A percentile compares a stretch with the other conserved stretches of the same genome.
Evolutionary conservation across 2,113 vertebrate genomes (phyloP).

Genomic region (Eolophus roseicapilla): DNA sequence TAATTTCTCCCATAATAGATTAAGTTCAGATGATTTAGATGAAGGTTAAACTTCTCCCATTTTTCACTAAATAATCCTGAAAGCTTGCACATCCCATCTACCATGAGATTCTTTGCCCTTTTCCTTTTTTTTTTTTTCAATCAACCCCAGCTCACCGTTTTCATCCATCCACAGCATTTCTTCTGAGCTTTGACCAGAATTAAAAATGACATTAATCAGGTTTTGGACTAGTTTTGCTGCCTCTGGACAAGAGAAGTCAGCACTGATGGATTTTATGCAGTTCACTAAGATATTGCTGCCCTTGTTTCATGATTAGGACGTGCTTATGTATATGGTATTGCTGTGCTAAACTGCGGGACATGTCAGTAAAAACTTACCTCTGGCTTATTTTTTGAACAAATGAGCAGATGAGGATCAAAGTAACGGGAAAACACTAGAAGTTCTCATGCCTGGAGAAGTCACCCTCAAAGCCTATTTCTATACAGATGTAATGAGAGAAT

Average conservation of each 20-base stretch:
- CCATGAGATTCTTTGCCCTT: background rate
- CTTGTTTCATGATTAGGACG: background rate
- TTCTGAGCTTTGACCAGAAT: background rate
- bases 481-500: background rate
- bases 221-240: conserved; percentile 3
- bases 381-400: conserved; percentile 37
- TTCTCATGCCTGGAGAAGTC: conserved; percentile 28
- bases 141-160: background rate
- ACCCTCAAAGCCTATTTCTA: conserved; percentile 25
- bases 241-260: conserved; percentile 2
- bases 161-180: background rate
- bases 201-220: conserved; percentile 15
- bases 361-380: conserved; percentile 47
- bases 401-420: conserved; percentile 9
- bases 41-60: background rate
- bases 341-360: background rate
- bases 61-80: conserved; percentile 23
- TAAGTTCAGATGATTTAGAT: background rate
- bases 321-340: background rate
- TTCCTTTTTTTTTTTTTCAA: background rate
- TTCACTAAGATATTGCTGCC: background rate
- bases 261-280: background rate
- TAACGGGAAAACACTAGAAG: background rate
- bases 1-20: background rate
- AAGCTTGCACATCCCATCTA: background rate